Percentiles rank a stretch among this genome's conserved stretches.
These are phyloP conservation scores for Chaitophorus viminalis DNA, from an alignment of 2,888 invertebrate species.

Conservation along the genomic window DNA sequence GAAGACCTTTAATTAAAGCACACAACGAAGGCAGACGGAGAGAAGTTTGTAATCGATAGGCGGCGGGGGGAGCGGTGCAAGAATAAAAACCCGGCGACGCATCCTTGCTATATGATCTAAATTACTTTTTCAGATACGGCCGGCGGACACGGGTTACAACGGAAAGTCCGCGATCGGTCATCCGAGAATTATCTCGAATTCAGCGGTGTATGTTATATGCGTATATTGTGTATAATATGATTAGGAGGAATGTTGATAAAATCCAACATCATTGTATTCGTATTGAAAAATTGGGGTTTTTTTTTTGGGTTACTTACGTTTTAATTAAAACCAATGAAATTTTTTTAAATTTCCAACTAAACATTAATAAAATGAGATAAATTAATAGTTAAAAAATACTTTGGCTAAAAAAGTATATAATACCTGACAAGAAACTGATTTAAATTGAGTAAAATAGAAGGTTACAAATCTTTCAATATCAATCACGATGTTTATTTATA, in stretches of 20 bases:
- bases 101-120: conserved; percentile 40
- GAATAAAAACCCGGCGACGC: conserved; percentile 10
- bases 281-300: not conserved
- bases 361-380: not conserved
- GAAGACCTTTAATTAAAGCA: conserved; percentile 57
- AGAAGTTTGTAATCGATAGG: conserved; percentile 33
- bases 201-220: not conserved
- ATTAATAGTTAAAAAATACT: not conserved
- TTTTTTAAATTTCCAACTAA: not conserved
- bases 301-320: conserved; percentile 25
- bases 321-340: conserved; percentile 25
- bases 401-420: too few relatives aligned
- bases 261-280: conserved; percentile 9
- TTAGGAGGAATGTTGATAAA: conserved; percentile 12
- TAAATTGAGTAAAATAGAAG: too few relatives aligned
- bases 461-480: too few relatives aligned
- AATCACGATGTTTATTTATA: too few relatives aligned
- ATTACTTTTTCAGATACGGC: conserved; percentile 42
- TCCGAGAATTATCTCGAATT: conserved; percentile 28
- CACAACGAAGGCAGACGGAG: conserved; percentile 14
- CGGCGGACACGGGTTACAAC: too few relatives aligned
- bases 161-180: conserved; percentile 35
- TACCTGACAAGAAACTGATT: too few relatives aligned
- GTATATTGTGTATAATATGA: not conserved
- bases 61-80: not conserved